Base-by-base conservation (phyloP, 2,113 vertebrate species). In the Mirounga angustirostris region DNA sequence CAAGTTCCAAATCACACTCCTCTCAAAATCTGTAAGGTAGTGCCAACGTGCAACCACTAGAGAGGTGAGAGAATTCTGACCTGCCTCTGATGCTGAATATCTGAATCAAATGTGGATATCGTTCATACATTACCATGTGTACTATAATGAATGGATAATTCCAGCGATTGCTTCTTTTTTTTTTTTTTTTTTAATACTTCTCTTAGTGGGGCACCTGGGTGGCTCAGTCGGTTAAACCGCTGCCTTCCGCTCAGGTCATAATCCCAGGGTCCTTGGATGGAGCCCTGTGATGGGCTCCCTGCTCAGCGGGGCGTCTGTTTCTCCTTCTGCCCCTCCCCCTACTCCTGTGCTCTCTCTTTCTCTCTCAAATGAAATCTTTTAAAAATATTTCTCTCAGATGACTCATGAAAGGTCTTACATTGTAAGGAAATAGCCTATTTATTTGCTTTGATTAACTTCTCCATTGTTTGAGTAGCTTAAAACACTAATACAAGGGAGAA, bases 21-120 rank as follows among this genome's bases (percentile, higher is more conserved):
- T 14, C 1, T 30, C 19, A 86, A 54, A 7, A 21, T 59, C 8
- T n/a, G 0, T 14, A 76, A 80, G 30, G 16, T n/a, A 56, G 9
- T 4, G 13, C 19, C 10, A 8, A 1, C 28, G 0, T 4, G 3
- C 5, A 67, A 21, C n/a, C 12, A 5, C 7, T 21, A 21, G 30
- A 58, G 6, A 73, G 40, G 50, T 12, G 11, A 21, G 11, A 50
- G 13, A 56, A 67, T 79, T 89, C 65, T 92, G 10, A 69, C 8
- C 3, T 46, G 15, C 2, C 16, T 61, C 15, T 69, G 91, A 5
- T 33, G 26, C 12, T 59, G 7, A 93, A 30, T 21, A 52, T 0
- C 14, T 46, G 2, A 46, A 54, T 40, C 10, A 33, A 58, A 58
- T 7, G 22, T 36, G 15, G 1, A 33, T 90, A 1, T 12, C 24